Evolutionary conservation across 2,888 invertebrate genomes (phyloP).

Genomic region (Oxytorus armatus): DNA sequence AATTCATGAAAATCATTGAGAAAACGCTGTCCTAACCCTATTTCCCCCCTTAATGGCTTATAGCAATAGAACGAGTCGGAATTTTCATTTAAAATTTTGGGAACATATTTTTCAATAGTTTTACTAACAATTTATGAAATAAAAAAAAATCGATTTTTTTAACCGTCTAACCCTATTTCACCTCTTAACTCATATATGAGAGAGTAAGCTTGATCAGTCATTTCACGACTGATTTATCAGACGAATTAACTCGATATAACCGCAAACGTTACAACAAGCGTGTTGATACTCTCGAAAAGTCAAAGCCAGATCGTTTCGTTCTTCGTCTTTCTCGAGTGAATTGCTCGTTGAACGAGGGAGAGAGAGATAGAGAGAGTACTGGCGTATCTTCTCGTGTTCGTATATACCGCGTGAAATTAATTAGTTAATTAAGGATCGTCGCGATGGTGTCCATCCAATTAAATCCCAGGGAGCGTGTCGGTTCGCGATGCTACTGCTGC

Average conservation of each 20-base stretch:
- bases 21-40: too few species aligned
- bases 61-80: too few species aligned
- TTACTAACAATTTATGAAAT: too few species aligned
- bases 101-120: too few species aligned
- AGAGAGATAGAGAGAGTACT: conserved; percentile 43
- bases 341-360: conserved; percentile 52
- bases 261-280: conserved; percentile 34
- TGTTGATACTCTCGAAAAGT: conserved; percentile 42
- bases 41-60: too few species aligned
- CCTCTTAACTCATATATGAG: conserved; percentile 1
- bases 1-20: too few species aligned
- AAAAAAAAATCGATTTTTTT: too few species aligned
- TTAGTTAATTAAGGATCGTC: conserved; percentile 82
- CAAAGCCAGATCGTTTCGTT: conserved; percentile 37
- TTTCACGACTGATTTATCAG: conserved; percentile 37
- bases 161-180: too few species aligned
- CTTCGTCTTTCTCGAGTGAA: conserved; percentile 15
- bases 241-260: conserved; percentile 32
- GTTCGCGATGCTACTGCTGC: conserved; percentile 60
- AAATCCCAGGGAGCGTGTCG: conserved; percentile 77
- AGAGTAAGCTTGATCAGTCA: conserved; percentile 27
- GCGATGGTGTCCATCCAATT: conserved; percentile 82
- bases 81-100: too few species aligned
- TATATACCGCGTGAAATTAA: conserved; percentile 81
- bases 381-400: conserved; percentile 74